Conservation (phyloP, 2,113 vertebrate species). For the Paracanthobrama guichenoti region DNA sequence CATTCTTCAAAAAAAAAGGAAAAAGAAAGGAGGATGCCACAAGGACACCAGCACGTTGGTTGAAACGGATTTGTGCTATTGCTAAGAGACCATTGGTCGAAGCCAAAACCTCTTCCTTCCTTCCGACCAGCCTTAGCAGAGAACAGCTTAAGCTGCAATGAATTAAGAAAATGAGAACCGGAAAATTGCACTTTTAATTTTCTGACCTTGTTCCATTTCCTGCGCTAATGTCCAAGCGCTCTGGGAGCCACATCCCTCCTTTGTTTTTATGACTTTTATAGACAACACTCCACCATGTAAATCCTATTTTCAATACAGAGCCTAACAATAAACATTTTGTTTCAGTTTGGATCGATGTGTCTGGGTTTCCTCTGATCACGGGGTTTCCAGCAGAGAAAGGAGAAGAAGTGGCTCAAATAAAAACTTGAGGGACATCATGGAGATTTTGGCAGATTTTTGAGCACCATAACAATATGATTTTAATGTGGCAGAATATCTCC, state of each 20-base stretch:
- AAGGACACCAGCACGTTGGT: constrained; percentile 74
- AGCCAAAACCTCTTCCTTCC: constrained; percentile 66
- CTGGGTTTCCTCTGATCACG: constrained; percentile 60
- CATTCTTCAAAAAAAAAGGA: constrained; percentile 48
- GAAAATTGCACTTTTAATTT: constrained; percentile 68
- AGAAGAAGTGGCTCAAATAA: constrained; percentile 49
- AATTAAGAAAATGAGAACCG: constrained; percentile 64
- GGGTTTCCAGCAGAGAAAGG: constrained; percentile 53
- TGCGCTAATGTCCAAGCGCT: constrained; percentile 60
- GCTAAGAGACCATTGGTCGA: constrained; percentile 78
- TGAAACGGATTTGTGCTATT: constrained; percentile 73
- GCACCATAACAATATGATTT: constrained; percentile 59
- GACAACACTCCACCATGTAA: constrained; percentile 62
- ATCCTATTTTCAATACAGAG: constrained; percentile 61
- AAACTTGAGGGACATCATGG: constrained; percentile 58
- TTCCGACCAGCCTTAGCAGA: constrained; percentile 61
- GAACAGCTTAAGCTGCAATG: constrained; percentile 62
- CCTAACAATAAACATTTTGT: constrained; percentile 60
- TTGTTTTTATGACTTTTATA: constrained; percentile 60
- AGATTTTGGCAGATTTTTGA: constrained; percentile 54
- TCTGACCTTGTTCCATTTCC: constrained; percentile 69
- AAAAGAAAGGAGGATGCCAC: constrained; percentile 74
- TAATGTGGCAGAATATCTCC: constrained; percentile 50
- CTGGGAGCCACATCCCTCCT: constrained; percentile 57
- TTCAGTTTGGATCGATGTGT: constrained; percentile 57